phyloP scores from a whole-genome alignment of 2,797 vertebrate species.

The Diplodus sargus region DNA sequence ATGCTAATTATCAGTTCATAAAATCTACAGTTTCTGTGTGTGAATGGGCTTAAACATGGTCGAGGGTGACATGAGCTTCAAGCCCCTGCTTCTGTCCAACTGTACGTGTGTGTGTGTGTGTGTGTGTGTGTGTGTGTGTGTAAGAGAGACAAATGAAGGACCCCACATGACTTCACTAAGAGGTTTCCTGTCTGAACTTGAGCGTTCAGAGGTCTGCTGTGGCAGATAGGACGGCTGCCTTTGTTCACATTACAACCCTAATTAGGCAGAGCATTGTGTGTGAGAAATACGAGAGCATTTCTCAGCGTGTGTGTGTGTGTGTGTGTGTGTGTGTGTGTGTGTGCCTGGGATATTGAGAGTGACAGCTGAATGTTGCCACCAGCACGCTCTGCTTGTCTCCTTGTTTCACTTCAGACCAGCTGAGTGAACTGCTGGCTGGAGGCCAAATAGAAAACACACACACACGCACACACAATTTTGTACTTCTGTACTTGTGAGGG shows the following conservation, averaged over 20 bases:
- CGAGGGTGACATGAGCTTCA: too few relatives aligned
- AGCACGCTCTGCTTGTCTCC: slow-evolving; percentile 62
- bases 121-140: neutral
- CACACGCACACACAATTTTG: slow-evolving; percentile 14
- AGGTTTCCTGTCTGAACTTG: slow-evolving; percentile 59
- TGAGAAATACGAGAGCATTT: slow-evolving; percentile 73
- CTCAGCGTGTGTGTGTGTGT: slow-evolving; percentile 33
- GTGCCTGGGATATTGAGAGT: slow-evolving; percentile 61
- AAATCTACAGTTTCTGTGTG: neutral
- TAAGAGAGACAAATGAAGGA: slow-evolving; percentile 37
- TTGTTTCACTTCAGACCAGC: slow-evolving; percentile 66
- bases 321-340: slow-evolving; percentile 22
- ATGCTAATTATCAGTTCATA: too few relatives aligned
- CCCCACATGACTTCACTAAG: slow-evolving; percentile 51
- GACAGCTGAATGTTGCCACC: slow-evolving; percentile 67
- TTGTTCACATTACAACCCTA: slow-evolving; percentile 84
- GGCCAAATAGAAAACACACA: slow-evolving; percentile 52
- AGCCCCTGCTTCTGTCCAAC: neutral
- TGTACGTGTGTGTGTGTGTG: slow-evolving; percentile 6
- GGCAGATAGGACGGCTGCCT: slow-evolving; percentile 73
- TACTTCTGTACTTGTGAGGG: neutral
- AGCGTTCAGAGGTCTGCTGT: slow-evolving; percentile 66
- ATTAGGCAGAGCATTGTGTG: slow-evolving; percentile 79
- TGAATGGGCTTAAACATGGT: neutral
- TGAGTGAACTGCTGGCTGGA: slow-evolving; percentile 52